phyloP scores from a whole-genome alignment of 2,113 vertebrate genomes.

The Heliornis fulica region DNA sequence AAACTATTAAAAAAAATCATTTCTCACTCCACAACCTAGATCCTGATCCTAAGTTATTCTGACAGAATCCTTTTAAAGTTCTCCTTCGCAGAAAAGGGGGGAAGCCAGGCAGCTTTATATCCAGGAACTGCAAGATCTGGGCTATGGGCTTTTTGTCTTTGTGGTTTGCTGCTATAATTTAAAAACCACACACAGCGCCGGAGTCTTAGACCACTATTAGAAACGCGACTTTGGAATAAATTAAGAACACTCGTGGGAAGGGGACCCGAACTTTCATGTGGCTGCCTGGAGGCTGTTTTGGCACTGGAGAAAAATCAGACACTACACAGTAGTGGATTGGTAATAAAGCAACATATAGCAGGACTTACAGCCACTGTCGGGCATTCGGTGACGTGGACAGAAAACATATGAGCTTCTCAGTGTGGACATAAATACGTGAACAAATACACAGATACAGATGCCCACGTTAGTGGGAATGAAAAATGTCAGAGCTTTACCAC shows the following conservation, averaged over 20 bases:
- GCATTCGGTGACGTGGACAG: neutral
- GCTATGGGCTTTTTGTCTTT: conserved; percentile 37
- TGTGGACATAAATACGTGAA: neutral
- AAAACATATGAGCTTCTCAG: neutral
- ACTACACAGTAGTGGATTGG: neutral
- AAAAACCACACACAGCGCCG: conserved; percentile 54
- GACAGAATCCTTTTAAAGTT: conserved; percentile 29
- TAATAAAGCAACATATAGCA: neutral
- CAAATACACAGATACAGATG: neutral
- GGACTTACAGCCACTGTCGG: neutral
- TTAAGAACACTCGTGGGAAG: conserved; percentile 65
- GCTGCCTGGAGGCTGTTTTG: conserved; percentile 45
- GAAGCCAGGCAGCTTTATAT: conserved; percentile 29
- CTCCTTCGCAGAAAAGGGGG: neutral
- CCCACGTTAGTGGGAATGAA: accelerated
- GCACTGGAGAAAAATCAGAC: conserved; percentile 29
- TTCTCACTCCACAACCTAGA: neutral
- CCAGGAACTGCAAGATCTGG: conserved; percentile 38
- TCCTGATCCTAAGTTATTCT: conserved; percentile 7
- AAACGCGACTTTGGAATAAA: conserved; percentile 62
- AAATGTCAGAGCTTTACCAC: neutral
- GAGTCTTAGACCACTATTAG: conserved; percentile 55
- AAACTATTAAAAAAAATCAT: neutral
- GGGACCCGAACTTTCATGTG: conserved; percentile 53
- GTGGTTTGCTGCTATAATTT: conserved; percentile 66